Percentiles rank a stretch among this genome's conserved stretches.
These are phyloP conservation scores for Furcula furcula DNA, from an alignment of 2,888 invertebrate genomes.

Conservation along the genomic window DNA sequence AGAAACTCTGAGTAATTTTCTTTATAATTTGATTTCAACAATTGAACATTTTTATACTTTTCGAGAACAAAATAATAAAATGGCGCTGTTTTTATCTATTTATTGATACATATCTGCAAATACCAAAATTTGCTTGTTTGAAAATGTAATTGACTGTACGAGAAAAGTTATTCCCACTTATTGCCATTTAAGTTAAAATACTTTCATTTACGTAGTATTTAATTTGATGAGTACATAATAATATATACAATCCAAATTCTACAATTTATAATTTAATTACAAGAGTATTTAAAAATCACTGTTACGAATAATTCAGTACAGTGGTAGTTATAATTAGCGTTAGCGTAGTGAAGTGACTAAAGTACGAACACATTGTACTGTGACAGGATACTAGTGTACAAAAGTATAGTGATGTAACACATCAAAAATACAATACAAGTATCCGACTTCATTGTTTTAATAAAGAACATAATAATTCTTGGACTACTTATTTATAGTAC, in stretches of 20 bases:
- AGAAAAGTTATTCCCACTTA: constrained; percentile 30
- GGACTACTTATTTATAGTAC: too few relatives aligned
- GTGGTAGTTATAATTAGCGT: constrained; percentile 24
- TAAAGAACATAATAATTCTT: too few relatives aligned
- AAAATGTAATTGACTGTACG: constrained; percentile 41
- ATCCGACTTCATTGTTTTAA: constrained; percentile 23
- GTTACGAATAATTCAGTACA: constrained; percentile 17
- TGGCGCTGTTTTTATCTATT: constrained; percentile 12
- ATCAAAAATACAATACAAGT: constrained; percentile 9
- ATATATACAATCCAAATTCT: constrained; percentile 32
- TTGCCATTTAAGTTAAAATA: constrained; percentile 28
- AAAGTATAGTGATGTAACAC: constrained; percentile 20
- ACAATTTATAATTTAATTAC: constrained; percentile 24
- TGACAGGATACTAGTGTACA: constrained; percentile 25
- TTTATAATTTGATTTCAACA: constrained; percentile 6
- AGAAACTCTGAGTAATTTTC: too few relatives aligned
- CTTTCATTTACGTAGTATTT: constrained; percentile 22
- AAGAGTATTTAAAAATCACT: constrained; percentile 21
- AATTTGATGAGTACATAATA: too few relatives aligned
- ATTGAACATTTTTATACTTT: constrained; percentile 9
- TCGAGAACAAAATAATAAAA: constrained; percentile 4
- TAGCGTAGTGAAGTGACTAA: constrained; percentile 39
- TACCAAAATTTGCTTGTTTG: constrained; percentile 27
- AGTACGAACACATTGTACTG: constrained; percentile 39
- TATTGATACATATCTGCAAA: constrained; percentile 22